Conservation (phyloP, 2,113 vertebrate genomes). For the Otus sunia region DNA sequence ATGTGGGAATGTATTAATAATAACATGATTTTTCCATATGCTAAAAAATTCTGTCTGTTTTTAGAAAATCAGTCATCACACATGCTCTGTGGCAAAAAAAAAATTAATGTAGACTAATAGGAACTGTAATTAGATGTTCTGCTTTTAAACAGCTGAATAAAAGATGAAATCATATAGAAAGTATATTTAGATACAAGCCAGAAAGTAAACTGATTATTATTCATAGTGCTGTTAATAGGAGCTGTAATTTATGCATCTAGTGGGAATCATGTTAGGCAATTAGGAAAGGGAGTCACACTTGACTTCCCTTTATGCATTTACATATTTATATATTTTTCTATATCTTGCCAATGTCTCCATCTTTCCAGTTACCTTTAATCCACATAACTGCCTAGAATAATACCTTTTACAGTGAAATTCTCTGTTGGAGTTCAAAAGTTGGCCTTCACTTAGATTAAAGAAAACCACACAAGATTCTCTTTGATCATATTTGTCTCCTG, state of each 20-base stretch:
- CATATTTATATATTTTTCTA: conserved; percentile 68
- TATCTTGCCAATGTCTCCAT: conserved; percentile 32
- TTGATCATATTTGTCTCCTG: not conserved
- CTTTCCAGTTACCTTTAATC: conserved; percentile 46
- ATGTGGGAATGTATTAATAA: conserved; percentile 82
- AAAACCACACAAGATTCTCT: not conserved
- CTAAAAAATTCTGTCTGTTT: conserved; percentile 77
- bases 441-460: not conserved
- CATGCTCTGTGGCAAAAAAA: conserved; percentile 69
- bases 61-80: conserved; percentile 79
- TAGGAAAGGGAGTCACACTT: conserved; percentile 77
- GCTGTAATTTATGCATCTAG: conserved; percentile 79
- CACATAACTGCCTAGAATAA: conserved; percentile 5
- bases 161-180: conserved; percentile 86
- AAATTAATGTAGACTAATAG: conserved; percentile 78
- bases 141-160: conserved; percentile 84
- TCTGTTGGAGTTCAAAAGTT: not conserved
- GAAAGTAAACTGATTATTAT: conserved; percentile 85
- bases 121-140: conserved; percentile 83
- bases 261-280: conserved; percentile 78
- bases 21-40: conserved; percentile 82
- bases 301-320: conserved; percentile 71
- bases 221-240: conserved; percentile 79
- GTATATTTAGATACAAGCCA: conserved; percentile 83
- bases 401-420: not conserved